Evolutionary conservation across 2,888 invertebrate species (phyloP), one percentile per base, ranked within the genome.

Genomic region (Ligdia adustata): DNA sequence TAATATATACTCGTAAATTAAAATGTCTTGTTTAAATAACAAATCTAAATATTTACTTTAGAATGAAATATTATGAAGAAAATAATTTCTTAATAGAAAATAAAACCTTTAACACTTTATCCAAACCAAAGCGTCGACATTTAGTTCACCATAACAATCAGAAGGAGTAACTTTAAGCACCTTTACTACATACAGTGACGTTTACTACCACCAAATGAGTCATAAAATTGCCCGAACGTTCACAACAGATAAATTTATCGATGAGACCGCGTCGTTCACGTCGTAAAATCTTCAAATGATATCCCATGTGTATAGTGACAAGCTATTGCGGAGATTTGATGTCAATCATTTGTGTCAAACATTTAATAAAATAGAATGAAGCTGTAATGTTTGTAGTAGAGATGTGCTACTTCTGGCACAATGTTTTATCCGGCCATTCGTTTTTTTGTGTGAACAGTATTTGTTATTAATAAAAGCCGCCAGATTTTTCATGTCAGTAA

Each of bases 261-360:
- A 52, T 63, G 69, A 60, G 64, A 69, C 76, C 71, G 6, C 75
- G 79, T 88, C 86, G 74, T 72, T 72, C 57, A 84, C 75, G 47
- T 78, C 76, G 73, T 90, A 87, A 88, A 87, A 69, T 66, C 75
- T 69, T 81, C 80, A 64, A 41, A 42, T 37, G 18, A 32, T 41
- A 18, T 27, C 27, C 48, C 40, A 24, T 33, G 41, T 33, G 12
- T 38, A 28, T 11, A 20, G 20, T 16, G 72, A 65, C 65, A 62
- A 58, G 53, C 64, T 60, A 62, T 62, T 57, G 67, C 60, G 61
- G 29, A 46, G 69, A 72, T 76, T 79, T 75, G 82, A 81, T 81
- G 88, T 90, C 90, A 89, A 90, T 90, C 88, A 88, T 79, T 80
- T 74, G 75, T 65, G 90, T 90, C 90, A 90, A 90, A 90, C 90